A percentile compares a stretch with the other conserved stretches of the same genome.
Conservation (phyloP, 2,113 vertebrate species). For the Numenius arquata region DNA sequence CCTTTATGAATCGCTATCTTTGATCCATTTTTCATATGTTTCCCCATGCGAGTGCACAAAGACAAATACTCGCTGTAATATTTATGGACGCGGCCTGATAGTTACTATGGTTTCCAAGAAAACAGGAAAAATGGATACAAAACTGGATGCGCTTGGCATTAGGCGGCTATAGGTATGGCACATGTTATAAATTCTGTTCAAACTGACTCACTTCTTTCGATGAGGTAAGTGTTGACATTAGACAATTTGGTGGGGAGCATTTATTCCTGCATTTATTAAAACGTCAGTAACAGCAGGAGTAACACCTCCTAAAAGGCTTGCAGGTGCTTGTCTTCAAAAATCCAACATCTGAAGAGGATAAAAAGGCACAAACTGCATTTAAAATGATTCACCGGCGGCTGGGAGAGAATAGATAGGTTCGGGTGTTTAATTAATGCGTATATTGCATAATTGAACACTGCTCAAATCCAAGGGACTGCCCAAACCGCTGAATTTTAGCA, state of each 20-base stretch:
- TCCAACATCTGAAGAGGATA: not conserved
- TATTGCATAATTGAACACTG: not conserved
- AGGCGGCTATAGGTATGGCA: not conserved
- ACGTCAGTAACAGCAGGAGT: constrained; percentile 56
- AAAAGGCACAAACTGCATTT: not conserved
- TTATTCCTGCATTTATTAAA: constrained; percentile 74
- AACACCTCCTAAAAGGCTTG: constrained; percentile 66
- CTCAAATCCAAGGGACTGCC: not conserved
- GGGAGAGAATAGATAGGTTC: not conserved
- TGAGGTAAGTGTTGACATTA: constrained; percentile 71
- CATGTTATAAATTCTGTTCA: constrained; percentile 39
- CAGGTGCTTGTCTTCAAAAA: constrained; percentile 66
- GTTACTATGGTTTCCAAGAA: constrained; percentile 47
- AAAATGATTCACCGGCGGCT: not conserved
- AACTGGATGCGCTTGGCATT: not conserved
- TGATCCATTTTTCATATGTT: constrained; percentile 46
- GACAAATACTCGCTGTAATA: constrained; percentile 45
- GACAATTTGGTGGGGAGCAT: constrained; percentile 65
- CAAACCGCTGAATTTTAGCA: not conserved
- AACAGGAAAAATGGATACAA: constrained; percentile 24
- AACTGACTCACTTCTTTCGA: constrained; percentile 52
- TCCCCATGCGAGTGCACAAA: not conserved
- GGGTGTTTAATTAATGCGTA: not conserved
- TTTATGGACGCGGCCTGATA: constrained; percentile 31
- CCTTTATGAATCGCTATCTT: not conserved